Conservation (phyloP, 2,797 vertebrate genomes). For the Rhinophrynus dorsalis region DNA sequence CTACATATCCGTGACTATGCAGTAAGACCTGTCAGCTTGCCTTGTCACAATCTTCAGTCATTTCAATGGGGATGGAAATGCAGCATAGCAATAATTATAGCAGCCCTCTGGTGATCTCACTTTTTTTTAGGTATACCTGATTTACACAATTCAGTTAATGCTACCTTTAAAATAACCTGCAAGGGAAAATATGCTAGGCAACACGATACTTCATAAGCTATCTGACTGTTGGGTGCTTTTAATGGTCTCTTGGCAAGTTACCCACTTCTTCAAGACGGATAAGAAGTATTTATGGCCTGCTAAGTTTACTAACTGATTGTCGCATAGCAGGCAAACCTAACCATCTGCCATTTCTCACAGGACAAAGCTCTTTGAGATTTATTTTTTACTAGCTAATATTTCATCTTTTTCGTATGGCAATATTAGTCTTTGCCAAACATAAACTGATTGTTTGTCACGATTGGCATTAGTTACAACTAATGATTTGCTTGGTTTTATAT, state of each 20-base stretch:
- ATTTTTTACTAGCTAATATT: conserved; percentile 9
- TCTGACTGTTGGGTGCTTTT: conserved; percentile 12
- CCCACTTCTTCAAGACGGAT: conserved; percentile 24
- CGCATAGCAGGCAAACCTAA: conserved; percentile 33
- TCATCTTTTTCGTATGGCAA: conserved; percentile 12
- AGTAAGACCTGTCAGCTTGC: no score
- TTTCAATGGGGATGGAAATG: no score
- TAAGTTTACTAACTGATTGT: conserved; percentile 43
- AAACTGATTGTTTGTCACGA: conserved; percentile 4
- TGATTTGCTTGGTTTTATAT: not conserved
- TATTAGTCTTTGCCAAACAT: conserved; percentile 17
- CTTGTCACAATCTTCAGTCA: no score
- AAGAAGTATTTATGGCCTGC: conserved; percentile 47
- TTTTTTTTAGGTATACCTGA: conserved; percentile 21
- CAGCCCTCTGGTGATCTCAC: not conserved
- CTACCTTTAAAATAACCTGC: conserved; percentile 25
- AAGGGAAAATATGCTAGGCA: conserved; percentile 30
- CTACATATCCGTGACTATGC: no score
- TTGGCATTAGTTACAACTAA: conserved; percentile 20
- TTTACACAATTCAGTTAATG: conserved; percentile 11
- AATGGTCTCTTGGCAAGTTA: conserved; percentile 41
- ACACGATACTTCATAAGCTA: conserved; percentile 27
- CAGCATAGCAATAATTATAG: not conserved
- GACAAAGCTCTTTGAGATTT: conserved; percentile 12
- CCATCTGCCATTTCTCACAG: conserved; percentile 36